Evolutionary conservation across 2,113 vertebrate species (phyloP).

Genomic region (Probosciger aterrimus): DNA sequence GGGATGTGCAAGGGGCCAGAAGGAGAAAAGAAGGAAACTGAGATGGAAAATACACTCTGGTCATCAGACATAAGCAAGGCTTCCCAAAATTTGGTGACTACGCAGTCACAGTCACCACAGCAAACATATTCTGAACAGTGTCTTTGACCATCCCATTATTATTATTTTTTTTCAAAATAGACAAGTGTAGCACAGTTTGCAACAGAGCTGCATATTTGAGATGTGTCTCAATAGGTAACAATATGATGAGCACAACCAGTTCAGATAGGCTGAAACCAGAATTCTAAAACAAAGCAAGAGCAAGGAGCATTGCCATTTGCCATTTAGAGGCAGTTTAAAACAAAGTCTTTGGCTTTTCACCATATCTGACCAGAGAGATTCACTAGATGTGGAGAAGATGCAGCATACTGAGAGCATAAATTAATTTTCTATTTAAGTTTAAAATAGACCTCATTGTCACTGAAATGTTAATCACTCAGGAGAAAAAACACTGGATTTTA

Average conservation of each 20-base stretch:
- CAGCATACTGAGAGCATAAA: not conserved
- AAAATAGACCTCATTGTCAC: not conserved
- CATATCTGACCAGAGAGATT: not conserved
- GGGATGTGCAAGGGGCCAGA: not conserved
- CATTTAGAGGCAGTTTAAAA: constrained; percentile 16
- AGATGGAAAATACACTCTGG: not conserved
- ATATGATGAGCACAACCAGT: not conserved
- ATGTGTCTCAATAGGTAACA: not conserved
- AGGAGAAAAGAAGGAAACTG: not conserved
- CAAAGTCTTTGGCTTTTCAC: constrained; percentile 11
- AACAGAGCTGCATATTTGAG: not conserved
- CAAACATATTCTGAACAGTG: not conserved
- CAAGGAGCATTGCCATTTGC: not conserved
- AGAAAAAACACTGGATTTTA: not conserved
- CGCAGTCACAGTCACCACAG: fast-evolving
- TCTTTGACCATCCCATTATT: not conserved
- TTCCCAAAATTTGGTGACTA: not conserved
- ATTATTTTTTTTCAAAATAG: not conserved
- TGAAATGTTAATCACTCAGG: not conserved
- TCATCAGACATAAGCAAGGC: not conserved
- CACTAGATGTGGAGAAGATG: not conserved
- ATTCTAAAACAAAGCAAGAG: not conserved
- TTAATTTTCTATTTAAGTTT: not conserved
- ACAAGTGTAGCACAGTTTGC: not conserved
- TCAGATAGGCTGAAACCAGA: not conserved